Percentiles rank a stretch among this genome's conserved stretches.
Evolutionary conservation across 2,113 vertebrate species (phyloP).

Genomic region (Lepus timidus): DNA sequence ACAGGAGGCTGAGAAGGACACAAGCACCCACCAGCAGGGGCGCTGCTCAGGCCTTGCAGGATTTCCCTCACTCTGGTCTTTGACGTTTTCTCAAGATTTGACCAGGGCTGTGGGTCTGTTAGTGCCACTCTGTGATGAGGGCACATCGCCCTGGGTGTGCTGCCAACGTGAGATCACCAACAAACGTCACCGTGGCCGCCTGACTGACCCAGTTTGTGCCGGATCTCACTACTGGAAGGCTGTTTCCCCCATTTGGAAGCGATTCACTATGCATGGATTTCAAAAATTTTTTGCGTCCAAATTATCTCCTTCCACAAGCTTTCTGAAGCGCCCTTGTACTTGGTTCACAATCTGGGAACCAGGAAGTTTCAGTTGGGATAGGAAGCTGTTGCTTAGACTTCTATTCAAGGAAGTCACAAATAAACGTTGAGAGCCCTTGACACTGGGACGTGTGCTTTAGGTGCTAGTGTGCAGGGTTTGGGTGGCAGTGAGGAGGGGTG

Average conservation of each 20-base stretch:
- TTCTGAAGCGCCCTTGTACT: neutral
- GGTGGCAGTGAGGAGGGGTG: neutral
- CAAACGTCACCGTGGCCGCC: neutral
- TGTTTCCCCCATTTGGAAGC: neutral
- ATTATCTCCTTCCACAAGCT: too few relatives aligned
- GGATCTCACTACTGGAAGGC: neutral
- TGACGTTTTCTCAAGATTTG: neutral
- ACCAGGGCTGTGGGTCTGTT: neutral
- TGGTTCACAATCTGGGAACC: neutral
- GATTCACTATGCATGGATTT: neutral
- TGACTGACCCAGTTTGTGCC: neutral
- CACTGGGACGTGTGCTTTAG: neutral
- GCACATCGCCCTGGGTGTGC: neutral
- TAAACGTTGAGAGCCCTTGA: neutral
- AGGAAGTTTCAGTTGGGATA: neutral
- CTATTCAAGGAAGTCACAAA: neutral
- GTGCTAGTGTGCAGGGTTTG: neutral
- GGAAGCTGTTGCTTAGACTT: neutral
- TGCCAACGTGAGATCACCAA: neutral
- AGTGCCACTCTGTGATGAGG: neutral
- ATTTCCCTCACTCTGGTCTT: neutral
- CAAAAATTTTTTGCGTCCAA: too few relatives aligned
- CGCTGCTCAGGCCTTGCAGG: neutral
- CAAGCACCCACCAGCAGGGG: neutral
- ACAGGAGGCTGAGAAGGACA: neutral